phyloP scores from a whole-genome alignment of 2,113 vertebrate species.

The Varanus komodoensis region DNA sequence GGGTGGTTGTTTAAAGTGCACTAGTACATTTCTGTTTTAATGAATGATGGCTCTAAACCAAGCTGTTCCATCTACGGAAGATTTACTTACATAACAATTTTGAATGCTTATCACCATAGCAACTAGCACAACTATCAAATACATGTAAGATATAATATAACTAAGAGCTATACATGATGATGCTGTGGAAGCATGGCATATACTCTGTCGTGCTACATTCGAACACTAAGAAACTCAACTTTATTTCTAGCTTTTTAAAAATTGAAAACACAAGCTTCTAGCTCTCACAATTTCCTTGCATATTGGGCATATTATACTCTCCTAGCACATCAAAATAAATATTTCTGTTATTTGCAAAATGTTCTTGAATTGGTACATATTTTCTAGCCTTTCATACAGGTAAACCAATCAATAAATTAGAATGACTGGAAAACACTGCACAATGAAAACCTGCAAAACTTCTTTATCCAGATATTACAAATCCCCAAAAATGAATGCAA shows the following conservation, averaged over 20 bases:
- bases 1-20: neutral
- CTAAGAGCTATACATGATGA: neutral
- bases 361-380: neutral
- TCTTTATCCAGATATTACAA: no score
- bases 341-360: neutral
- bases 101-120: neutral
- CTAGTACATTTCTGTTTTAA: neutral
- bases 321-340: neutral
- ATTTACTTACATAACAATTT: slow-evolving; percentile 6
- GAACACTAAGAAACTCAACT: neutral
- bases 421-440: no score
- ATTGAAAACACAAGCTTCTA: no score
- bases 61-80: neutral
- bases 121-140: neutral
- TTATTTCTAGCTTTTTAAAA: no score
- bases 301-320: neutral
- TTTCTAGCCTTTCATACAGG: no score
- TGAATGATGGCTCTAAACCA: neutral
- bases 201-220: neutral
- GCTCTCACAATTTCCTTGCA: neutral
- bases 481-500: no score
- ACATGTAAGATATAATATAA: neutral
- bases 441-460: no score
- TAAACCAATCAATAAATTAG: no score
- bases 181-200: neutral